Evolutionary conservation across 1,140 invertebrate genomes (phyloP).

Genomic region (Ostrea edulis): DNA sequence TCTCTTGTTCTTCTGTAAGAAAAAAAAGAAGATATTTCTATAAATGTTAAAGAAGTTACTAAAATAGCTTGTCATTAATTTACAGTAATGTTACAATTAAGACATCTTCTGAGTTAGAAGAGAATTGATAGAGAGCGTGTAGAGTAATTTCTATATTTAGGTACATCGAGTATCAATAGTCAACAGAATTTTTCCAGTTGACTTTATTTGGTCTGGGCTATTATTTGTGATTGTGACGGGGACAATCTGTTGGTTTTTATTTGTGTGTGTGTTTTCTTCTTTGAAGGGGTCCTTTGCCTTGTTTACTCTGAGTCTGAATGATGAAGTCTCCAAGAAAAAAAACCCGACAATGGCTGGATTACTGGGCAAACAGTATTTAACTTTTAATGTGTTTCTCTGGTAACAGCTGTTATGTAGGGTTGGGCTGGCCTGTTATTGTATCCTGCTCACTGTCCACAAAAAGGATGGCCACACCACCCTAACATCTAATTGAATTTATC

Average conservation of each 20-base stretch:
- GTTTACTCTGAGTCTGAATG: neutral
- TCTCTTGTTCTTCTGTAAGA: no score
- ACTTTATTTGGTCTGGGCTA: neutral
- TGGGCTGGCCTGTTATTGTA: neutral
- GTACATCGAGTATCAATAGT: neutral
- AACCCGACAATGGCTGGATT: neutral
- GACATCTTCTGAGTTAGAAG: no score
- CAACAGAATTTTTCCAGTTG: neutral
- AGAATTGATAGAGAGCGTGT: neutral
- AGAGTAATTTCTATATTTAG: conserved; percentile 19
- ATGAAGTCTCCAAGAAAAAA: conserved; percentile 15
- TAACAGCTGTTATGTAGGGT: neutral
- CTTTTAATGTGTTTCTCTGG: conserved; percentile 34
- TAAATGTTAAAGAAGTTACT: no score
- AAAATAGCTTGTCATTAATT: no score
- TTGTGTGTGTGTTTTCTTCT: neutral
- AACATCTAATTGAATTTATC: neutral
- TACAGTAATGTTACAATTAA: no score
- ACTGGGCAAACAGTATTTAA: conserved; percentile 27
- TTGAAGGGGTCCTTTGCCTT: neutral
- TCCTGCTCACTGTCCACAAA: neutral
- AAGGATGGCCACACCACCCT: neutral
- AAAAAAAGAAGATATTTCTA: no score
- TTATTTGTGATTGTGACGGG: neutral
- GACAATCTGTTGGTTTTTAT: neutral